Evolutionary conservation across 2,888 invertebrate species (phyloP).

Genomic region (Metacarcinus magister): DNA sequence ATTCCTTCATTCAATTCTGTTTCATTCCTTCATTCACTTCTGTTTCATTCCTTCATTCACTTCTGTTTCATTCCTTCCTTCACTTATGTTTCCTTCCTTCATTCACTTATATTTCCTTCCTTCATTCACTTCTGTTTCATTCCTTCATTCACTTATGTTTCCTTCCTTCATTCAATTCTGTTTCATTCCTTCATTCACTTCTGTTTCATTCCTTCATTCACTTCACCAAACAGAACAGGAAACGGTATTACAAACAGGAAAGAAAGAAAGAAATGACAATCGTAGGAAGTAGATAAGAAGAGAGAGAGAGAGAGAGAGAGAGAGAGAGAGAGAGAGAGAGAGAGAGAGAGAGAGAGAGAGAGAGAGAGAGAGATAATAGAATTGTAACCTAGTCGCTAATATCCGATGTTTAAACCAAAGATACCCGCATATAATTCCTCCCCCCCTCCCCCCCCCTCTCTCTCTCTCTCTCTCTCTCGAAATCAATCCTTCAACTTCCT

Average conservation of each 20-base stretch:
- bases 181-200: too few relatives aligned
- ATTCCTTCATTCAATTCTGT: too few relatives aligned
- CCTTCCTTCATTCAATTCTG: too few relatives aligned
- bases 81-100: too few relatives aligned
- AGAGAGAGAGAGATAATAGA: not conserved
- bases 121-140: too few relatives aligned
- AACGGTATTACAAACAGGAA: not conserved
- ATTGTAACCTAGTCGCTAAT: not conserved
- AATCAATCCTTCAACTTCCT: not conserved
- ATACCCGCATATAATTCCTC: not conserved
- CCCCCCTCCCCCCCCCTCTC: not conserved
- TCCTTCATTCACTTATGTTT: too few relatives aligned
- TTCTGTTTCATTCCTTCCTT: too few relatives aligned
- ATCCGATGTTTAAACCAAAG: not conserved
- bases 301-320: slow-evolving; percentile 10
- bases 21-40: not conserved
- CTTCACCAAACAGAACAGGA: not conserved
- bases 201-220: too few relatives aligned
- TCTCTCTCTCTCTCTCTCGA: not conserved
- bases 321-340: slow-evolving; percentile 66
- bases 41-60: too few relatives aligned
- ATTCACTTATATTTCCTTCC: too few relatives aligned
- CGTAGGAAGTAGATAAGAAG: not conserved
- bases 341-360: slow-evolving; percentile 8
- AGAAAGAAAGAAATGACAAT: not conserved